phyloP scores from a whole-genome alignment of 37 sponge, comb jelly and placozoan species.

The Theonella swinhoei region DNA sequence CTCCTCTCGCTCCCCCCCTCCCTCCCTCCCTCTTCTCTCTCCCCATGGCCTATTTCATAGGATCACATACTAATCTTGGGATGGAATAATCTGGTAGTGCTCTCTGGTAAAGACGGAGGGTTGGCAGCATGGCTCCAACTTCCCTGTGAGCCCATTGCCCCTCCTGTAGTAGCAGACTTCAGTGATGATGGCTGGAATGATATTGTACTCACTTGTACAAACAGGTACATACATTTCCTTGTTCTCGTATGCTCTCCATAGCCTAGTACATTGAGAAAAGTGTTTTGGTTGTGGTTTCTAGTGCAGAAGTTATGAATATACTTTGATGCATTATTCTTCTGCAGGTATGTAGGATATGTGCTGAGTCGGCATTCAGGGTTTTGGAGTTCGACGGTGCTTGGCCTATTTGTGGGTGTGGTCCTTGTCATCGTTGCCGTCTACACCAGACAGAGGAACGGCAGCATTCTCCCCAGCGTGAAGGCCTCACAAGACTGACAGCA shows the following conservation, averaged over 20 bases:
- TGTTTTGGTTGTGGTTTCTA: neutral
- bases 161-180: conserved; percentile 73
- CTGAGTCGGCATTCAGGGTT: conserved; percentile 63
- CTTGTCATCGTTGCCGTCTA: conserved; percentile 68
- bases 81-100: conserved; percentile 23
- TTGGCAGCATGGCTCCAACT: conserved; percentile 1
- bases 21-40: neutral
- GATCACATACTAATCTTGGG: conserved; percentile 75
- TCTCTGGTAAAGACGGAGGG: conserved; percentile 63
- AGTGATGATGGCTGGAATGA: conserved; percentile 80
- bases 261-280: neutral
- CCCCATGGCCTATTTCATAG: conserved; percentile 21
- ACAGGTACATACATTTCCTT: conserved; percentile 21
- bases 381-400: conserved; percentile 60
- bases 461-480: conserved; percentile 31
- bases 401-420: conserved; percentile 66
- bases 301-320: neutral
- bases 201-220: conserved; percentile 72
- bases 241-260: neutral
- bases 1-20: neutral
- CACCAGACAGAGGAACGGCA: conserved; percentile 54
- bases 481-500: conserved; percentile 36
- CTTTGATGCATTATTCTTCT: too few species aligned
- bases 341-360: conserved; percentile 56
- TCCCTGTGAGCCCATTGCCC: conserved; percentile 68